A percentile compares a stretch with the other conserved stretches of the same genome.
Evolutionary conservation across 2,113 vertebrate species (phyloP).

Genomic region (Tringa solitaria): DNA sequence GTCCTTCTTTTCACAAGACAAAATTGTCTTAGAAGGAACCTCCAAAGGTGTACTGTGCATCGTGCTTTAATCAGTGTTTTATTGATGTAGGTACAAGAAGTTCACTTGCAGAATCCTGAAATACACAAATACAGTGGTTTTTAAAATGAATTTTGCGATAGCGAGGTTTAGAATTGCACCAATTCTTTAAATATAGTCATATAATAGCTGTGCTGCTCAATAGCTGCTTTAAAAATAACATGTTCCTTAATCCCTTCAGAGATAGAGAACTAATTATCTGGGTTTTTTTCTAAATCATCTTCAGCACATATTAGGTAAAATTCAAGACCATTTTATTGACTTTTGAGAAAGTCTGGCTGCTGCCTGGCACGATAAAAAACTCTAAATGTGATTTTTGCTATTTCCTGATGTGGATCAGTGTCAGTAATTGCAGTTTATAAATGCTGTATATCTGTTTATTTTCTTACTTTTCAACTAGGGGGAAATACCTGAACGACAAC

Average conservation of each 20-base stretch:
- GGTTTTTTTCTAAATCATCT: neutral
- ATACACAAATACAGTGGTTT: neutral
- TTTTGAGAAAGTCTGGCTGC: neutral
- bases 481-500: neutral
- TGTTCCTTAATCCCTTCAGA: neutral
- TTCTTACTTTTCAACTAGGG: neutral
- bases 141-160: neutral
- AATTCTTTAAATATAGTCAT: neutral
- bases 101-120: neutral
- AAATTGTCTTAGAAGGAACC: neutral
- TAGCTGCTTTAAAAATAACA: neutral
- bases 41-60: neutral
- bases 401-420: neutral
- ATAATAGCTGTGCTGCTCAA: neutral
- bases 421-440: neutral
- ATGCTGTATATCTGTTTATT: neutral
- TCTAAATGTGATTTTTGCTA: neutral
- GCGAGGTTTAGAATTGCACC: neutral
- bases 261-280: neutral
- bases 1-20: neutral
- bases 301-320: neutral
- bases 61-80: neutral
- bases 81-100: neutral
- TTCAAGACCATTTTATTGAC: neutral
- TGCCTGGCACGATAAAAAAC: neutral